Conservation (phyloP, 2,888 invertebrate genomes). For the Protophormia terraenovae region DNA sequence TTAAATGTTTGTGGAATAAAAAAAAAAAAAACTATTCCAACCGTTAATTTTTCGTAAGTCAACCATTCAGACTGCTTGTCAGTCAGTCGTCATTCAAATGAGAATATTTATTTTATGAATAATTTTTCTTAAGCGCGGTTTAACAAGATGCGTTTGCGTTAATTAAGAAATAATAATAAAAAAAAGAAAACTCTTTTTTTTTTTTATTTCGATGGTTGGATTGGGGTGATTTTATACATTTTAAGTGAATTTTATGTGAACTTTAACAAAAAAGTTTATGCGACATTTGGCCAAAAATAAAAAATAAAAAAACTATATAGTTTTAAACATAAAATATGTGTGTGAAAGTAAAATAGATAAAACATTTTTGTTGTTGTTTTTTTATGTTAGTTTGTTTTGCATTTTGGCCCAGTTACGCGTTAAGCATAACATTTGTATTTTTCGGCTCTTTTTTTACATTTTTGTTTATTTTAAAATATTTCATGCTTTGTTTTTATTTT, state of each 20-base stretch:
- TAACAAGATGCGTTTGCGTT: conserved; percentile 5
- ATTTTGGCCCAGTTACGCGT: conserved; percentile 69
- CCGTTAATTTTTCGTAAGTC: neutral
- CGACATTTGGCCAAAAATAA: neutral
- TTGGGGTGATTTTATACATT: neutral
- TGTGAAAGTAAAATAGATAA: conserved; percentile 34
- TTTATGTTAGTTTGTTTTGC: neutral
- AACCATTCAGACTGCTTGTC: neutral
- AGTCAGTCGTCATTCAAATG: neutral
- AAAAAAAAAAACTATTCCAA: conserved; percentile 10
- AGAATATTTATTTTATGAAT: neutral
- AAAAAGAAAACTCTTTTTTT: neutral
- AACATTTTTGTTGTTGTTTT: neutral
- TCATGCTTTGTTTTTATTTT: neutral
- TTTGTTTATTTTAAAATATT: conserved; percentile 7
- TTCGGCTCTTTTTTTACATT: neutral
- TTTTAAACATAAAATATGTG: too few relatives aligned
- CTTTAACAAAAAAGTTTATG: neutral
- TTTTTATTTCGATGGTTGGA: too few relatives aligned
- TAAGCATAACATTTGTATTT: conserved; percentile 55
- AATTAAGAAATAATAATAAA: neutral
- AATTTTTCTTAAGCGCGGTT: neutral
- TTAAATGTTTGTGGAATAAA: conserved; percentile 13
- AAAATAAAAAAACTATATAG: neutral
- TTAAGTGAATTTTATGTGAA: neutral